phyloP scores from a whole-genome alignment of 2,797 vertebrate genomes.

The Echiichthys vipera region DNA sequence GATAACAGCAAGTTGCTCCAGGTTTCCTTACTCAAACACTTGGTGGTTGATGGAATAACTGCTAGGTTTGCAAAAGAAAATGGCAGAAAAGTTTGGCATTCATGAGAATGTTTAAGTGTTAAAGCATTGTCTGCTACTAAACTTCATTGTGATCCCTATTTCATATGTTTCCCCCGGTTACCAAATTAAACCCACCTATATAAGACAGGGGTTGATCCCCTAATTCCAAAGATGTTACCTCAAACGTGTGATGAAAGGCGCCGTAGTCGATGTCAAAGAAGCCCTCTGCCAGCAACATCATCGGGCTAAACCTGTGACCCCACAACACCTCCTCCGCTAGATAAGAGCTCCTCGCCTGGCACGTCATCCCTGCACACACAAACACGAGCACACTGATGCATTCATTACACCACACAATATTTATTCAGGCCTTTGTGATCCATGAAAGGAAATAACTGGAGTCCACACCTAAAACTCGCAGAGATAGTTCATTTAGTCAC shows the following conservation, averaged over 20 bases:
- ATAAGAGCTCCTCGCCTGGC: slow-evolving; percentile 95
- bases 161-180: not conserved
- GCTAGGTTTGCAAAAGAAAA: not conserved
- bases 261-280: slow-evolving; percentile 96
- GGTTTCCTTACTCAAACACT: slow-evolving; percentile 11
- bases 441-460: not conserved
- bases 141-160: not conserved
- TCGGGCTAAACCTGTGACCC: slow-evolving; percentile 95
- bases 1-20: slow-evolving; percentile 33
- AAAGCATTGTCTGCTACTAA: not conserved
- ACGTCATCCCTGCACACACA: slow-evolving; percentile 90
- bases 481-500: slow-evolving; percentile 1
- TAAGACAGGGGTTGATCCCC: not conserved
- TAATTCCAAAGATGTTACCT: slow-evolving; percentile 68
- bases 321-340: slow-evolving; percentile 91
- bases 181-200: not conserved
- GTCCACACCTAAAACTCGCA: not conserved
- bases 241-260: slow-evolving; percentile 94
- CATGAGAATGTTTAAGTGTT: not conserved
- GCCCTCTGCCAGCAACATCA: slow-evolving; percentile 92
- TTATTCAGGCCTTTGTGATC: not conserved
- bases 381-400: not conserved
- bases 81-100: not conserved
- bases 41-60: not conserved
- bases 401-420: not conserved